phyloP scores from a whole-genome alignment of 2,113 vertebrate genomes.

The Eurypyga helias region DNA sequence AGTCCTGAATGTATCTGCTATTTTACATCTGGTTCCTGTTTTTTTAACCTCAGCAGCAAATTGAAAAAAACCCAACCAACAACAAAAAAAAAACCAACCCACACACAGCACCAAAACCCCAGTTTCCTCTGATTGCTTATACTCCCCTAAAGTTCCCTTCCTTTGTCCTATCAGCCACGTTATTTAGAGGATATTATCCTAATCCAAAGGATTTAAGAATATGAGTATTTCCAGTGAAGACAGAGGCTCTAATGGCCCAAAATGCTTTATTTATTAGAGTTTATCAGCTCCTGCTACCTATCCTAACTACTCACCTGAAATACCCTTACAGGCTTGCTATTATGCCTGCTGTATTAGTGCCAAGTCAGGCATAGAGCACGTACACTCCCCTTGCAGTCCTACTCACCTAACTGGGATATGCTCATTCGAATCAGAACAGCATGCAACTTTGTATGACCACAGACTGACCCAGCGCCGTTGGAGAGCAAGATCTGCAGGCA shows the following conservation, averaged over 20 bases:
- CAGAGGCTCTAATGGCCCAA: background rate
- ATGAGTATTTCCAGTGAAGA: background rate
- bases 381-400: rapidly evolving
- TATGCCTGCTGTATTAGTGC: background rate
- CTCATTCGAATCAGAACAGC: background rate
- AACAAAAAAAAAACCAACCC: too few species aligned
- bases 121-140: background rate
- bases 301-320: background rate
- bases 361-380: rapidly evolving
- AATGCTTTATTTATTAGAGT: conserved; percentile 20
- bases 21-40: conserved; percentile 51
- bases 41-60: conserved; percentile 36
- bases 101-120: too few species aligned
- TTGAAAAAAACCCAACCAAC: too few species aligned
- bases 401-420: background rate
- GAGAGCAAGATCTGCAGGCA: background rate
- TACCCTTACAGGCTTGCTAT: background rate
- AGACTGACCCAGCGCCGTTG: background rate
- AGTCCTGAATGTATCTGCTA: background rate
- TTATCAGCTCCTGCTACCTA: background rate
- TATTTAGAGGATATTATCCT: background rate
- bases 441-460: background rate
- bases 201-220: background rate
- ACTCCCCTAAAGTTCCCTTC: background rate
- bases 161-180: conserved; percentile 19